Conservation (phyloP, 2,888 invertebrate genomes). For the Ctenicera cuprea region DNA sequence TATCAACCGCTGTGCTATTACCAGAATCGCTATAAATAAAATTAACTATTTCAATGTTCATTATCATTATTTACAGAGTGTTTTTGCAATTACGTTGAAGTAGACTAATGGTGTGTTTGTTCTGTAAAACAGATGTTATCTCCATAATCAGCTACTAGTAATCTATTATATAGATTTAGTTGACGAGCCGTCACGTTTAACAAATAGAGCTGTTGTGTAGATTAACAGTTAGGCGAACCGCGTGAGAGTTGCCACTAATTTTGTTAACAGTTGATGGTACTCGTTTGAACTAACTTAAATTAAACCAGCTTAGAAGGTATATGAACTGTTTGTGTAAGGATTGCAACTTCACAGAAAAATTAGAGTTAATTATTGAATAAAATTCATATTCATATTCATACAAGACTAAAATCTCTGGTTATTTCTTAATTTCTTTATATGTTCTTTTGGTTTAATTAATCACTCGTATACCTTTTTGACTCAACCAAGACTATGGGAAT, state of each 20-base stretch:
- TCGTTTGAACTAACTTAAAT: background rate
- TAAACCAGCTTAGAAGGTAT: background rate
- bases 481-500: too few relatives aligned
- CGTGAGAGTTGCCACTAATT: conserved; percentile 9
- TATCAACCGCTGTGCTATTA: background rate
- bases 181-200: conserved; percentile 20
- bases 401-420: too few relatives aligned
- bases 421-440: too few relatives aligned
- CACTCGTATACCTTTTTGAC: too few relatives aligned
- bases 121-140: conserved; percentile 24
- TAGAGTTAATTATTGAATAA: too few relatives aligned
- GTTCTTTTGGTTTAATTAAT: too few relatives aligned
- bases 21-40: conserved; percentile 9
- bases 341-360: too few relatives aligned
- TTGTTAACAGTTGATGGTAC: conserved; percentile 19
- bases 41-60: background rate
- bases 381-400: too few relatives aligned
- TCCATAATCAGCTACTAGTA: conserved; percentile 18
- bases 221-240: conserved; percentile 19
- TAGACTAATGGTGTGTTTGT: conserved; percentile 8
- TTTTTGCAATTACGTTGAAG: conserved; percentile 20
- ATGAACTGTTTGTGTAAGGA: too few relatives aligned
- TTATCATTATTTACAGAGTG: conserved; percentile 4
- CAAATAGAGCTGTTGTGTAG: conserved; percentile 24
- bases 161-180: conserved; percentile 20